Evolutionary conservation across 2,888 invertebrate species (phyloP).

Genomic region (Cephonodes hylas): DNA sequence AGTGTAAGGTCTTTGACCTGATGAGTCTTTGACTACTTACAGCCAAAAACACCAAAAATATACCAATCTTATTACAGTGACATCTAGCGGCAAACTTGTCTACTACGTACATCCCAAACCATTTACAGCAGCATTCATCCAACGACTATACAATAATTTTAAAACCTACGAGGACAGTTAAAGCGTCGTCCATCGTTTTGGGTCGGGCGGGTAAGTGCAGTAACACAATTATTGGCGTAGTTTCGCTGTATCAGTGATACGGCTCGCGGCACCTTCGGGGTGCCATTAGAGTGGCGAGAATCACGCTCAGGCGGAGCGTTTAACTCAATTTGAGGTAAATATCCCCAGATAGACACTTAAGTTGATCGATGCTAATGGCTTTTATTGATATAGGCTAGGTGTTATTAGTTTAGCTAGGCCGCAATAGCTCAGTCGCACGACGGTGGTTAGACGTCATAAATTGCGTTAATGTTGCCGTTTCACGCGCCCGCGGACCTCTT

Average conservation of each 20-base stretch:
- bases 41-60: too few species aligned
- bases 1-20: too few species aligned
- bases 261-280: slow-evolving; percentile 24
- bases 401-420: slow-evolving; percentile 58
- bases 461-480: slow-evolving; percentile 67
- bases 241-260: slow-evolving; percentile 20
- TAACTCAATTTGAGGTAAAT: slow-evolving; percentile 70
- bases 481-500: slow-evolving; percentile 56
- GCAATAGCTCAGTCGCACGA: slow-evolving; percentile 31
- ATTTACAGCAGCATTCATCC: background rate
- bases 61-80: background rate
- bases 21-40: too few species aligned
- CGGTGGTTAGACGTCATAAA: slow-evolving; percentile 60
- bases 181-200: background rate
- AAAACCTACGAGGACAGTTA: background rate
- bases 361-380: slow-evolving; percentile 75
- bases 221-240: background rate
- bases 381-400: slow-evolving; percentile 76
- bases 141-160: background rate
- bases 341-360: slow-evolving; percentile 64
- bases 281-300: slow-evolving; percentile 55
- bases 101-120: background rate
- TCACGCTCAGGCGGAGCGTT: slow-evolving; percentile 41
- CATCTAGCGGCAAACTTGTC: background rate
- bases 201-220: background rate